phyloP scores from a whole-genome alignment of 2,797 vertebrate species.

The Hippocampus kuda region DNA sequence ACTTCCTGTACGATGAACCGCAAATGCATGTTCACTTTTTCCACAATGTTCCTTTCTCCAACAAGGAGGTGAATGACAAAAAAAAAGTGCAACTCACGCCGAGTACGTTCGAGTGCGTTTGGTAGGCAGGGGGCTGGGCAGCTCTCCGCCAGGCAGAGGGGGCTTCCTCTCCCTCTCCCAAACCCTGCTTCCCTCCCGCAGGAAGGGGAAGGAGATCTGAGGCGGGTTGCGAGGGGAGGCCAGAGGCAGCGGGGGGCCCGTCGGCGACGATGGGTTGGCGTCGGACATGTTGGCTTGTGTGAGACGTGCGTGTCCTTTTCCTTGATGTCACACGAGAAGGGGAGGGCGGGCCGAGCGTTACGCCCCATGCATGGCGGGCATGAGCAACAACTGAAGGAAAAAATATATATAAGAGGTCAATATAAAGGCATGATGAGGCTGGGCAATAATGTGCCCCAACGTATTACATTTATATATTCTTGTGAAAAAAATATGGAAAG shows the following conservation, averaged over 20 bases:
- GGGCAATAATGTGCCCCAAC: too few species aligned
- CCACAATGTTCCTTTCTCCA: neutral
- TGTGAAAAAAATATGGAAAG: too few species aligned
- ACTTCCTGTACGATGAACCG: neutral
- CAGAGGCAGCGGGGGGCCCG: constrained; percentile 61
- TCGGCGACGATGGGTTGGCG: constrained; percentile 50
- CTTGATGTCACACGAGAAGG: too few species aligned
- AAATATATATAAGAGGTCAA: constrained; percentile 8
- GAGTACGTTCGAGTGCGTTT: constrained; percentile 95
- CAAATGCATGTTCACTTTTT: neutral
- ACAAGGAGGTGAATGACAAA: too few species aligned
- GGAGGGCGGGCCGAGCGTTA: constrained; percentile 31
- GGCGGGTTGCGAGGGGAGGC: constrained; percentile 74
- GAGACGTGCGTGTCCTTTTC: neutral
- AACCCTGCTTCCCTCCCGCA: constrained; percentile 82
- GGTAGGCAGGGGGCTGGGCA: constrained; percentile 90
- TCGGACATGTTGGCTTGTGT: constrained; percentile 58
- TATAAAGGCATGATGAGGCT: too few species aligned
- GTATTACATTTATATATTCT: neutral
- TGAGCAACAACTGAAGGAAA: neutral
- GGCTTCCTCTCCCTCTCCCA: constrained; percentile 83
- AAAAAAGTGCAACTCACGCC: constrained; percentile 74
- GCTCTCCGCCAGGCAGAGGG: constrained; percentile 67
- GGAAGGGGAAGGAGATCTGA: constrained; percentile 87
- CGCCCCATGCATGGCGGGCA: constrained; percentile 48